These are phyloP conservation scores for Okapia johnstoni DNA, from an alignment of 2,113 vertebrate genomes.

Conservation along the genomic window DNA sequence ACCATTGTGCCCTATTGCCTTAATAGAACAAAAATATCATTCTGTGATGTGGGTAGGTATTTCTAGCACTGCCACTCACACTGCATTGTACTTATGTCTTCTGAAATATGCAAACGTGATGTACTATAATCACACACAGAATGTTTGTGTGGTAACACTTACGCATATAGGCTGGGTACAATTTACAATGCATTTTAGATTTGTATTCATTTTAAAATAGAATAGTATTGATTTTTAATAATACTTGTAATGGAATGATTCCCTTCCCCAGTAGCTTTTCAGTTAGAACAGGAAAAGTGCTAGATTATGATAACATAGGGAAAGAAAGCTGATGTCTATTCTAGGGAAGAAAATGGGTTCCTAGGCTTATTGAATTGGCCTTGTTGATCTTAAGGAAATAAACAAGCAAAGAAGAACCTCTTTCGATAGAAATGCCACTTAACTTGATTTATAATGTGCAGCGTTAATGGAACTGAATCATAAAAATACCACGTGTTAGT, in stretches of 20 bases:
- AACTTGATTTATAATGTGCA: slow-evolving; percentile 77
- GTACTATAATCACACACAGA: slow-evolving; percentile 1
- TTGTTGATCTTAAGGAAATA: slow-evolving; percentile 54
- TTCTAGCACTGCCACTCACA: slow-evolving; percentile 16
- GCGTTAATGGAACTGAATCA: slow-evolving; percentile 68
- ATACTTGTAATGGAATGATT: slow-evolving; percentile 58
- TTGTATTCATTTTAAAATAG: slow-evolving; percentile 51
- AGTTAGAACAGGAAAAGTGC: slow-evolving; percentile 51
- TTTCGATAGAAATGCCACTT: slow-evolving; percentile 73
- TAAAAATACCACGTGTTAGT: slow-evolving; percentile 56
- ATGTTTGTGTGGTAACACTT: slow-evolving; percentile 26
- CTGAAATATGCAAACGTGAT: background rate
- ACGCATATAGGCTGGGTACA: background rate
- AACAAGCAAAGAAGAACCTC: slow-evolving; percentile 56
- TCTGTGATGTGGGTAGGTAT: background rate
- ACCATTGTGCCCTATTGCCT: background rate
- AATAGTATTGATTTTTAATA: slow-evolving; percentile 56
- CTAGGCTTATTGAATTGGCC: slow-evolving; percentile 40
- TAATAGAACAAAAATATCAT: background rate
- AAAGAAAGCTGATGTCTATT: slow-evolving; percentile 69
- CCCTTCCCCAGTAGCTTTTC: slow-evolving; percentile 26
- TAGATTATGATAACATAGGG: slow-evolving; percentile 53
- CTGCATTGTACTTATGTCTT: background rate
- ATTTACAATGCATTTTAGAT: slow-evolving; percentile 37
- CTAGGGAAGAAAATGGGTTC: slow-evolving; percentile 55